Base-by-base conservation (phyloP, 2,797 vertebrate genomes). In the Poecilia gillii region DNA sequence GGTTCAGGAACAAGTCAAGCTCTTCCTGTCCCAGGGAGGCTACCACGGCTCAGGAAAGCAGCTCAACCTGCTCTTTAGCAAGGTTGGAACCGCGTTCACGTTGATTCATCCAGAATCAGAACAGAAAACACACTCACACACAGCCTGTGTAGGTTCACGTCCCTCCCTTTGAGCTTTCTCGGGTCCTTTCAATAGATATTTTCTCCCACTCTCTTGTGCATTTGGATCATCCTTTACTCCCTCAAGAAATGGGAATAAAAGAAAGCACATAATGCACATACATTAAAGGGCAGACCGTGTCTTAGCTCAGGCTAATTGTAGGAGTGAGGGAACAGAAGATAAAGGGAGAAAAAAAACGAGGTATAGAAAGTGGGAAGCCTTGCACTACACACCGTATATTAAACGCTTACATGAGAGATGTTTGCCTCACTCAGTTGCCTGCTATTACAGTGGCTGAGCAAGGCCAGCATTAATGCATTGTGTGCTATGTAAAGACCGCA, bases 1-100 rank as follows among this genome's bases (percentile, higher is more conserved):
- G 94, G 98, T 99, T 88, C 98, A 98, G 95, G 98, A 99, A 92
- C 98, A 99, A 93, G 98, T 99, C 90, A 99, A 99, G 92, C 96
- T 99, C 81, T 99, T 99, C 93, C 97, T 99, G 73, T 99, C 98
- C 77, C 98, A 99, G 94, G 97, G 98, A 23, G 98, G 98, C 84
- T 99, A 99, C 96, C 98, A 99, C 73, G 98, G 98, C 95, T 99
- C 98, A 89, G 98, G 98, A 92, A 99, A 99, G 93, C 98, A 99
- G 88, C 98, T 99, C 94, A 99, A 99, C 96, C 96, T 99, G 91
- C 98, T 99, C 89, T 99, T 99, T 95, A 97, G 97, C 94, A 99
- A 99, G 98, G 98, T 94, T 62, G 31, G 89, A 64, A 86, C 77
- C 76, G 3, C 45, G 36, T 53, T 73, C 11, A 6, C 87, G 39